Base-by-base conservation (phyloP, 2,797 vertebrate species). In the Trematomus bernacchii region DNA sequence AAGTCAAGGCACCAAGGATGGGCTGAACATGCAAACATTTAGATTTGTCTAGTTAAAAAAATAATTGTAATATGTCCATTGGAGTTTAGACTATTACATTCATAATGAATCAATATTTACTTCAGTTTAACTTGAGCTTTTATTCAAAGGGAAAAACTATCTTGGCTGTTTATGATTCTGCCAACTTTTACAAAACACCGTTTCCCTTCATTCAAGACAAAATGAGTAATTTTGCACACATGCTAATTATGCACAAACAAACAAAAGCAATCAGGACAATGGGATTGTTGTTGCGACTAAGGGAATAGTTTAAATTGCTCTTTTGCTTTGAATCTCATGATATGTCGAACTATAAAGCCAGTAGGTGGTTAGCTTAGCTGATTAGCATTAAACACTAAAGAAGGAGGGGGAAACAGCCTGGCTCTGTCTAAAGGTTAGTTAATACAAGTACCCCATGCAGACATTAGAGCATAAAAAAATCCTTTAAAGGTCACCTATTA, bases 231-330 rank as follows among this genome's bases (percentile, higher is more conserved):
- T 5, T 4, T 27, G 27, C 21, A 54, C 12, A 4, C 18, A 44
- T 59, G 16, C 23, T 68, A 76, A 71, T 62, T 18, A 73, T 69
- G 42, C 37, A 71, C 47, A 76, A 52, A 71, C 6, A 33, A 33
- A 5, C 30, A 33, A 5, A 59, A 53, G 48, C 14, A 54, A 13
- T 55, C 33, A 4, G 11, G 23, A 59, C 52, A 53, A 0, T n/a
- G 30, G 30, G 30, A 33, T 23, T 33, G 30, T 33, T 33, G 5
- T 33, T 33, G 30, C 4, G 30, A 7, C 6, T 33, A 19, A 10
- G 30, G 13, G n/a, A 7, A 21, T 23, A 6, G 16, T 63, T 55
- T 48, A 19, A 55, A 6, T 16, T 23, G 23, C 23, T 23, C 23
- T 23, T 23, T 23, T 23, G 3, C 2, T 27, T 27, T 0, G 0